Percentiles rank a stretch among this genome's conserved stretches.
Conservation (phyloP, 2,797 vertebrate genomes). For the Adelosebastes latens region DNA sequence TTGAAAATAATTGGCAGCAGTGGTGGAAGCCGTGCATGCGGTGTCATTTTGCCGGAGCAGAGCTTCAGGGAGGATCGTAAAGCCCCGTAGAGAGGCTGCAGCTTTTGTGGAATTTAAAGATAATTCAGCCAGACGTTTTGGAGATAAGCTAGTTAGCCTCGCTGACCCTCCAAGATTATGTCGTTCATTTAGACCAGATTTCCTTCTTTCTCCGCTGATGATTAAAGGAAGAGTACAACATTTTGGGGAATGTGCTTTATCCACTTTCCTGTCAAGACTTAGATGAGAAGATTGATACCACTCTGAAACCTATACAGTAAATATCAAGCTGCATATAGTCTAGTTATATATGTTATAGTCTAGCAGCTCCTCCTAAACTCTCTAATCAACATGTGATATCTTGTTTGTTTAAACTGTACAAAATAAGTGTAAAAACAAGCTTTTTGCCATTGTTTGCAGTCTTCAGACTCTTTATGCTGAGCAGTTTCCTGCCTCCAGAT, state of each 20-base stretch:
- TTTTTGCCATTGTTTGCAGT: not conserved
- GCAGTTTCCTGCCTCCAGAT: not conserved
- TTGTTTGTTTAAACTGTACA: not conserved
- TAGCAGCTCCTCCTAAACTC: not conserved
- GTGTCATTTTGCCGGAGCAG: not conserved
- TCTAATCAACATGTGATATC: not conserved
- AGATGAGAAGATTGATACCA: not conserved
- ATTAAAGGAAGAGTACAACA: not conserved
- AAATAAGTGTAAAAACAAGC: not conserved
- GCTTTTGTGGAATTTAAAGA: not conserved
- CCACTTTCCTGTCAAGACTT: not conserved
- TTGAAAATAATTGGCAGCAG: not conserved
- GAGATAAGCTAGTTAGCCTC: not conserved
- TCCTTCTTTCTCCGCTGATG: not conserved
- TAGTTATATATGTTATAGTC: no score
- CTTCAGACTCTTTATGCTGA: not conserved
- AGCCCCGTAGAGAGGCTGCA: not conserved
- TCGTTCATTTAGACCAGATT: not conserved
- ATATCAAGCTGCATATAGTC: not conserved
- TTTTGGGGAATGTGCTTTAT: not conserved
- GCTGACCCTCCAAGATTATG: not conserved
- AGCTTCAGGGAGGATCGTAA: not conserved
- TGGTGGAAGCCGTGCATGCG: not conserved
- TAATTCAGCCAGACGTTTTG: not conserved
- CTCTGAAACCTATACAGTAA: not conserved